These are phyloP conservation scores for Gambelia wislizenii DNA, from an alignment of 2,797 vertebrate species.

Conservation along the genomic window DNA sequence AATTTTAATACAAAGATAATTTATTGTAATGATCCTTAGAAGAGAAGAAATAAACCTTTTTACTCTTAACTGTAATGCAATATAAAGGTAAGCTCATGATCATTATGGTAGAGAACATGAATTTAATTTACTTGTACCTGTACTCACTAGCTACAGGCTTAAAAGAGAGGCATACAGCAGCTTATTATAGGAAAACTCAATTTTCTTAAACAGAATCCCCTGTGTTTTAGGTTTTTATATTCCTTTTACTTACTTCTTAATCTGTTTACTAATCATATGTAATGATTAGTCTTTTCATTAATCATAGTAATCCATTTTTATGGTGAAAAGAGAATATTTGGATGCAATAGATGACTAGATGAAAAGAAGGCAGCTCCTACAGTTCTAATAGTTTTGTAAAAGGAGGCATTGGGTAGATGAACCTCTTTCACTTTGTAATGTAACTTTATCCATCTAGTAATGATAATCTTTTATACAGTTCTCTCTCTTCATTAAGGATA, in stretches of 20 bases:
- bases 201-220: background rate
- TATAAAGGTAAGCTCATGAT: background rate
- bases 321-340: background rate
- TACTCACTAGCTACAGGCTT: background rate
- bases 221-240: background rate
- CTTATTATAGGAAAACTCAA: background rate
- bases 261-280: background rate
- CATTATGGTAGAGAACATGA: background rate
- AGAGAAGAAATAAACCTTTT: background rate
- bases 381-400: background rate
- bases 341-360: background rate
- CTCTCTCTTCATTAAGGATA: no score
- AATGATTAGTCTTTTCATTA: background rate
- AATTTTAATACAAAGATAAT: background rate
- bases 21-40: background rate
- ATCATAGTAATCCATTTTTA: background rate
- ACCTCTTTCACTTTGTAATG: background rate
- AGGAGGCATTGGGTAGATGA: background rate
- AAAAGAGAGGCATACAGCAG: background rate
- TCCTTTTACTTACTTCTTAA: background rate
- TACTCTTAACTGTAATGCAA: background rate
- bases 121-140: background rate
- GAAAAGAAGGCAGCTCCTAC: background rate
- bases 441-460: no score
- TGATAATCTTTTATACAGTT: no score